Conservation (phyloP, 2,113 vertebrate genomes). For the Phrynosoma platyrhinos region DNA sequence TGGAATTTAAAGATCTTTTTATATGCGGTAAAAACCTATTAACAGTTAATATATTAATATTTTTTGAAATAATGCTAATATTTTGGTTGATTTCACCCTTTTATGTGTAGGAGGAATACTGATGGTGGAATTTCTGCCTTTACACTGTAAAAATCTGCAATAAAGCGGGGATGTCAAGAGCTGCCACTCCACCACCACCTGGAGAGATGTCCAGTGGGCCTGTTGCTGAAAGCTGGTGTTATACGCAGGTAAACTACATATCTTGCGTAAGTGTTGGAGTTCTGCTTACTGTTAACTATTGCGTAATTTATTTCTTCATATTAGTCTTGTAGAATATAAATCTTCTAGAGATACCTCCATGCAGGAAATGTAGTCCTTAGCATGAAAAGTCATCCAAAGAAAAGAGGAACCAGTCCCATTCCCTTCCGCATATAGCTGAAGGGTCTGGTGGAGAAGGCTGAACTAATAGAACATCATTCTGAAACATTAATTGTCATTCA, state of each 20-base stretch:
- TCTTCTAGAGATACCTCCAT: neutral
- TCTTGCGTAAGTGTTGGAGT: neutral
- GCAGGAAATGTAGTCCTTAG: neutral
- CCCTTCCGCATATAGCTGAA: neutral
- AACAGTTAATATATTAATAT: neutral
- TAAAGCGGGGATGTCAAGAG: slow-evolving; percentile 91
- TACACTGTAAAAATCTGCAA: slow-evolving; percentile 66
- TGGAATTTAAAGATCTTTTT: too few relatives aligned
- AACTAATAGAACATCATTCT: slow-evolving; percentile 20
- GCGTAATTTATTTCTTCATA: neutral
- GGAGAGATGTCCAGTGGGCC: slow-evolving; percentile 97
- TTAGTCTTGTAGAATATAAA: neutral
- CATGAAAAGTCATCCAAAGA: neutral
- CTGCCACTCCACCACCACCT: slow-evolving; percentile 91
- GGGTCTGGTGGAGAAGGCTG: neutral
- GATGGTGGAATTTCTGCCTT: slow-evolving; percentile 68
- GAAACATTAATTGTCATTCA: neutral
- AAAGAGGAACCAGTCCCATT: neutral
- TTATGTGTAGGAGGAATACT: slow-evolving; percentile 72
- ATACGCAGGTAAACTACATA: slow-evolving; percentile 89
- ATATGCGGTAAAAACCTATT: too few relatives aligned
- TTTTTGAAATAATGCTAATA: neutral
- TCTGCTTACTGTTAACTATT: neutral
- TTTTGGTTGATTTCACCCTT: slow-evolving; percentile 6
- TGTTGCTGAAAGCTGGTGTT: slow-evolving; percentile 99